These are phyloP conservation scores for Mormyrus proboscirostris DNA, from an alignment of 2,797 vertebrate species.

Conservation along the genomic window DNA sequence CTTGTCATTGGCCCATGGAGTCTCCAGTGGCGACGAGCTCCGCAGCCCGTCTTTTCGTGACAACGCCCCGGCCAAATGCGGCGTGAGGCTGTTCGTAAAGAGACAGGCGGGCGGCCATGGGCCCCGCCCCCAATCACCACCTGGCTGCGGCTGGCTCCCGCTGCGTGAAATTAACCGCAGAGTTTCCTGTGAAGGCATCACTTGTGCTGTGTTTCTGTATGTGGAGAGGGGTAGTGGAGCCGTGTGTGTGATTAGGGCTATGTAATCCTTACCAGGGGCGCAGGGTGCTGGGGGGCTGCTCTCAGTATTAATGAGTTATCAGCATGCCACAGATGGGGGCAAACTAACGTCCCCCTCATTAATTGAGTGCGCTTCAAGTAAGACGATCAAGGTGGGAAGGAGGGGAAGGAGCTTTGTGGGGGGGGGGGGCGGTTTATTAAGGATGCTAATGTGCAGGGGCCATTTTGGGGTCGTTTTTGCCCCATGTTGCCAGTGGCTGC, in stretches of 20 bases:
- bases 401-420: constrained; percentile 39
- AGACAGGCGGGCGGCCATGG: neutral
- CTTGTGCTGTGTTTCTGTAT: constrained; percentile 51
- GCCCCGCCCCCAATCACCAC: neutral
- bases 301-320: constrained; percentile 68
- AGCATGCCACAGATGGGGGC: constrained; percentile 63
- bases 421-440: neutral
- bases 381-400: constrained; percentile 46
- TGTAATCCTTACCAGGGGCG: constrained; percentile 61
- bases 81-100: neutral
- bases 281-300: constrained; percentile 44
- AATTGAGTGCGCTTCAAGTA: constrained; percentile 63
- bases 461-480: neutral
- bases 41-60: constrained; percentile 20
- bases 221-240: constrained; percentile 15
- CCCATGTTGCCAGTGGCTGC: neutral
- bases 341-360: constrained; percentile 57
- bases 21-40: neutral
- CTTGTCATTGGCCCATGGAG: neutral
- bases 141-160: neutral
- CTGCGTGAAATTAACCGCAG: constrained; percentile 42
- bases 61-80: neutral
- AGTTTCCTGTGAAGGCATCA: constrained; percentile 47
- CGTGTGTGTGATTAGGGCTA: constrained; percentile 49
- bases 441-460: neutral